Percentiles rank a stretch among this genome's conserved stretches.
Evolutionary conservation across 2,113 vertebrate genomes (phyloP).

Genomic region (Ploceus nigricollis): DNA sequence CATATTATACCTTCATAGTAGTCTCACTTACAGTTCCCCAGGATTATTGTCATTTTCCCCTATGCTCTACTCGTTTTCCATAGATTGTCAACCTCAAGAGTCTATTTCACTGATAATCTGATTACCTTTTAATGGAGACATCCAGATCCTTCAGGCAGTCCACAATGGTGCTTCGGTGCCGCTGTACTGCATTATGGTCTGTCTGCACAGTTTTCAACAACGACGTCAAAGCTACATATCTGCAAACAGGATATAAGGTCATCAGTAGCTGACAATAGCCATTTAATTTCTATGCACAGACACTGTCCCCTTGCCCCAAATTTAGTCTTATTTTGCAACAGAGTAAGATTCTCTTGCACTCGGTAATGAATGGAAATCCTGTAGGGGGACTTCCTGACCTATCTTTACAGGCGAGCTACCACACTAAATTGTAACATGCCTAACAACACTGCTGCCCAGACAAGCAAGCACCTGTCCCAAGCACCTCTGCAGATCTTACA

Average conservation of each 20-base stretch:
- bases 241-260: neutral
- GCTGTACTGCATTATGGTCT: slow-evolving; percentile 97
- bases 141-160: slow-evolving; percentile 98
- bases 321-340: neutral
- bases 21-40: neutral
- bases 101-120: neutral
- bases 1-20: neutral
- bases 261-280: neutral
- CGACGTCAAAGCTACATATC: slow-evolving; percentile 97
- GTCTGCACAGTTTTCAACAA: slow-evolving; percentile 98
- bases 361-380: neutral
- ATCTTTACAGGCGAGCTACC: neutral
- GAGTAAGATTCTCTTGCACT: neutral
- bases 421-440: neutral
- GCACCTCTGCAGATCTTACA: neutral
- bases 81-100: neutral
- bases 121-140: slow-evolving; percentile 97
- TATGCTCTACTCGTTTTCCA: neutral
- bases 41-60: neutral
- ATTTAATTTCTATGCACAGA: neutral
- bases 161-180: slow-evolving; percentile 97
- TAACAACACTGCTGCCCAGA: neutral
- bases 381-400: neutral
- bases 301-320: neutral
- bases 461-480: neutral